Evolutionary conservation across 2,888 invertebrate species (phyloP).

Genomic region (Phyllotreta striolata): DNA sequence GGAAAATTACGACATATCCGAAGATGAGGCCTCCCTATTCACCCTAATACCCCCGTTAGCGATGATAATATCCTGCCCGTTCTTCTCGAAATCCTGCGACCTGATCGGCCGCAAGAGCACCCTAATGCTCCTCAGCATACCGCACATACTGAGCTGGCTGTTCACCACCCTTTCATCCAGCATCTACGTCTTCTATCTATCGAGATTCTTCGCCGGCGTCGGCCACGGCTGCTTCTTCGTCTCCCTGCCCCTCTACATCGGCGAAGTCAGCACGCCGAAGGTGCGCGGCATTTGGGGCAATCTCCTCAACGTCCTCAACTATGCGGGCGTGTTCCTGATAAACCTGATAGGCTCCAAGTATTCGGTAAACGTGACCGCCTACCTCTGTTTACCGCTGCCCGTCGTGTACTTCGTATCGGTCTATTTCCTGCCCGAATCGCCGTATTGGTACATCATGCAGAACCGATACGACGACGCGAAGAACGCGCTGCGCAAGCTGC

Average conservation of each 20-base stretch:
- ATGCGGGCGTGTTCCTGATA: slow-evolving; percentile 50
- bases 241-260: slow-evolving; percentile 50
- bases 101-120: slow-evolving; percentile 52
- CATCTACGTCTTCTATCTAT: slow-evolving; percentile 50
- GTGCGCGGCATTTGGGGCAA: slow-evolving; percentile 53
- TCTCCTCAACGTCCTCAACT: slow-evolving; percentile 45
- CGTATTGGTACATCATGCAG: slow-evolving; percentile 50
- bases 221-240: slow-evolving; percentile 49
- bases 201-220: slow-evolving; percentile 50
- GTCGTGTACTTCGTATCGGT: slow-evolving; percentile 66
- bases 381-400: slow-evolving; percentile 67
- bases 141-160: slow-evolving; percentile 48
- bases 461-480: slow-evolving; percentile 44
- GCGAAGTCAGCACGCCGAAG: slow-evolving; percentile 51
- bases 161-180: slow-evolving; percentile 46
- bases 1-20: slow-evolving; percentile 50
- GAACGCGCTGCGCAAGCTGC: slow-evolving; percentile 44
- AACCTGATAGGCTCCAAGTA: slow-evolving; percentile 63
- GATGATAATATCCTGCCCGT: slow-evolving; percentile 45
- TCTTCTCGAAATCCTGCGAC: slow-evolving; percentile 50
- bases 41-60: slow-evolving; percentile 53
- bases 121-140: slow-evolving; percentile 48
- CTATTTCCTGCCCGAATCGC: slow-evolving; percentile 68
- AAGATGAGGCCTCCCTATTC: slow-evolving; percentile 55
- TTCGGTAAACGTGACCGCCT: slow-evolving; percentile 63